Base-by-base conservation (phyloP, 2,888 invertebrate genomes). In the Xestia rhomboidea region DNA sequence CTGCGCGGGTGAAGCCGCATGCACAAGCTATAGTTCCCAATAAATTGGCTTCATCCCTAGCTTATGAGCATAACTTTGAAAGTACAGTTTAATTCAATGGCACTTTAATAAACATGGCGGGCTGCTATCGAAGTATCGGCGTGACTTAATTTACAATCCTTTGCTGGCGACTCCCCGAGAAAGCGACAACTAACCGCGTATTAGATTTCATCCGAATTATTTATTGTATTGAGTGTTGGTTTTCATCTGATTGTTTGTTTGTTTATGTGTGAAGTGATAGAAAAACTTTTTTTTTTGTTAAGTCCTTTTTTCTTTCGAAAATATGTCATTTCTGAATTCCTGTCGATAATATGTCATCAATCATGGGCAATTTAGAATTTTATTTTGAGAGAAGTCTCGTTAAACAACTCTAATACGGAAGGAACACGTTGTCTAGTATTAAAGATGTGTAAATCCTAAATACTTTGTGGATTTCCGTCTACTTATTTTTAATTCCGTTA, bases 131-230 rank as follows among this genome's bases (percentile, higher is more conserved):
- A 76, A 68, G 73, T 83, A 83, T 79, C 83, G 68, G 60, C 79
- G 30, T 30, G 49, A 64, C 73, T 83, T 82, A 83, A 86, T 84
- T 84, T 86, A 86, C 83, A 78, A 67, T 57, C 38, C 77, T 49
- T 15, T n/a, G 68, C 85, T n/a, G 18, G 15, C 44, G 80, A 64
- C 49, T 57, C 41, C 41, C 21, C 63, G 75, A 77, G 88, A 88
- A 88, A 86, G 88, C 78, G 73, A 86, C 86, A 76, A 68, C 64
- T 69, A 57, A 64, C 27, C 54, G 21, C 13, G 79, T 75, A 81
- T 81, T 88, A 81, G 82, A 87, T 87, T 88, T 79, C 84, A 87
- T 88, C 76, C 77, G 76, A 76, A 86, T 79, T 81, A 88, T 87
- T 87, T 84, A 87, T 86, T 78, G 73, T 67, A 69, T 67, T 79